Evolutionary conservation across 2,797 vertebrate species (phyloP).

Genomic region (Anas acuta): DNA sequence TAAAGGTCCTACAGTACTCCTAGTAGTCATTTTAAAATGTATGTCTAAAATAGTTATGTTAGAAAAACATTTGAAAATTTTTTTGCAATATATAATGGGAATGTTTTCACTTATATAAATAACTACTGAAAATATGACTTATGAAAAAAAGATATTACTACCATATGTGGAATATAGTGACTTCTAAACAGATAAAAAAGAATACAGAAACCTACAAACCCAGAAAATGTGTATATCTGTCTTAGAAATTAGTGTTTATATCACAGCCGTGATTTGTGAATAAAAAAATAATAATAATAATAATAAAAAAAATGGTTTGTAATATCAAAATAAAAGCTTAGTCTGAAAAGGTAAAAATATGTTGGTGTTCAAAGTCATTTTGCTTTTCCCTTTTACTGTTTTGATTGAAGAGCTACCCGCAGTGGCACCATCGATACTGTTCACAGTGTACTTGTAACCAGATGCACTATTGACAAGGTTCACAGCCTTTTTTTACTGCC

Average conservation of each 20-base stretch:
- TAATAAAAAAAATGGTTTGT: conserved; percentile 80
- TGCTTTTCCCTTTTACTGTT: neutral
- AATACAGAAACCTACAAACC: conserved; percentile 76
- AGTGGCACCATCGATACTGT: fast-evolving
- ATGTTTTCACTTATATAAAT: conserved; percentile 87
- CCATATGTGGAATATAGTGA: conserved; percentile 85
- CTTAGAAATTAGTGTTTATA: conserved; percentile 90
- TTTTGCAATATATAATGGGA: conserved; percentile 85
- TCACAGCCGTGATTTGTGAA: conserved; percentile 88
- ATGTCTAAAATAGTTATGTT: conserved; percentile 83
- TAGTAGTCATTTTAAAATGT: conserved; percentile 81
- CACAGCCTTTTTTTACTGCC: neutral
- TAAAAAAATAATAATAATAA: conserved; percentile 70
- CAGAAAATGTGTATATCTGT: conserved; percentile 87
- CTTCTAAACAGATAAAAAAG: conserved; percentile 81
- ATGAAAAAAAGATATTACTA: conserved; percentile 80
- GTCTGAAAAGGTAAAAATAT: conserved; percentile 81
- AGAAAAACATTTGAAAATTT: conserved; percentile 78
- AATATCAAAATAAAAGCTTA: conserved; percentile 89
- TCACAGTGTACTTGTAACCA: fast-evolving
- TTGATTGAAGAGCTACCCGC: neutral
- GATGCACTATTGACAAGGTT: fast-evolving
- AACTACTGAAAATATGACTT: conserved; percentile 85
- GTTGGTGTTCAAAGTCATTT: conserved; percentile 68
- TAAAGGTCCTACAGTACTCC: conserved; percentile 76